These are phyloP conservation scores for Gryllus longicercus DNA, from an alignment of 2,888 invertebrate species.

Conservation along the genomic window DNA sequence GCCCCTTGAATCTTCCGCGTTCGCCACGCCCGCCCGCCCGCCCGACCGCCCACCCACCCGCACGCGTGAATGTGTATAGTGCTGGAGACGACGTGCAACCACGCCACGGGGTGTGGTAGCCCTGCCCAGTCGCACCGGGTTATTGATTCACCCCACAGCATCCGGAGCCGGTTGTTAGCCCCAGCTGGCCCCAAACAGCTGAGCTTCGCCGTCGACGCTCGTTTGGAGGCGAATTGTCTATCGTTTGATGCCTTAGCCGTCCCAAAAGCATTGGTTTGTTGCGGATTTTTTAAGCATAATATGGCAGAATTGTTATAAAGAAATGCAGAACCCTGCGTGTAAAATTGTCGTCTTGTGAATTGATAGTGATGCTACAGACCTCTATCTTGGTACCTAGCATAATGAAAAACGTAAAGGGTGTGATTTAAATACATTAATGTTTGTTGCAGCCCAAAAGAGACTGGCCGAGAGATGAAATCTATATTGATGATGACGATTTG, in stretches of 20 bases:
- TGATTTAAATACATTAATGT: constrained; percentile 12
- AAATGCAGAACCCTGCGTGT: too few relatives aligned
- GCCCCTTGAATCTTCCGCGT: too few relatives aligned
- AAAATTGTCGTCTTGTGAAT: too few relatives aligned
- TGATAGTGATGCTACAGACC: too few relatives aligned
- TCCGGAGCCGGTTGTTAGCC: background rate
- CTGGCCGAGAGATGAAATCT: constrained; percentile 59
- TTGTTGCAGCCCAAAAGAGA: constrained; percentile 45
- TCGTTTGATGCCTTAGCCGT: background rate
- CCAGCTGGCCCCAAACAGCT: constrained; percentile 1
- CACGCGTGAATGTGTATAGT: too few relatives aligned
- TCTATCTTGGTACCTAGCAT: too few relatives aligned
- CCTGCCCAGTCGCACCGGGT: background rate
- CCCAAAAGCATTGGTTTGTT: background rate
- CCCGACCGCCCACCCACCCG: too few relatives aligned
- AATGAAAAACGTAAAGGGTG: background rate
- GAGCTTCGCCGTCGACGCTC: background rate
- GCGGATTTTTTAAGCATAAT: too few relatives aligned
- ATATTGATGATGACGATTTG: constrained; percentile 72
- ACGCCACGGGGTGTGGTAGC: background rate
- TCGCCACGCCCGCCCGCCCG: too few relatives aligned
- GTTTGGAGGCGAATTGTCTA: background rate
- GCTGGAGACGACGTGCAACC: too few relatives aligned
- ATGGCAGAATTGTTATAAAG: background rate
- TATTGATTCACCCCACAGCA: background rate